Evolutionary conservation across 2,888 invertebrate species (phyloP).

Genomic region (Drosophila pegasa): DNA sequence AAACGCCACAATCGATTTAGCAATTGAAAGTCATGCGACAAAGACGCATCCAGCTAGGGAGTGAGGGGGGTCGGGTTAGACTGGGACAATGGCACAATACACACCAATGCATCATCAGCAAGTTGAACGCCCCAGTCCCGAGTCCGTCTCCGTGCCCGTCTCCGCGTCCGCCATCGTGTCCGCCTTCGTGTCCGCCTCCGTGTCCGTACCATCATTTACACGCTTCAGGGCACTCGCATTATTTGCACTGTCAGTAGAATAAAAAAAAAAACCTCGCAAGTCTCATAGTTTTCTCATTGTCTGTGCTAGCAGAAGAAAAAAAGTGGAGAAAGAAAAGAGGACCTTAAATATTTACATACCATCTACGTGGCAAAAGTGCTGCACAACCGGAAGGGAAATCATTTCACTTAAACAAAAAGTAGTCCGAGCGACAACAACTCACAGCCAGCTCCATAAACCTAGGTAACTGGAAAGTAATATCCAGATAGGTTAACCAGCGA

Average conservation of each 20-base stretch:
- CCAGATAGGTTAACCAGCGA: background rate
- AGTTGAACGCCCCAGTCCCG: constrained; percentile 2
- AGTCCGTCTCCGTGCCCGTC: background rate
- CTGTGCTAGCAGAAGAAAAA: background rate
- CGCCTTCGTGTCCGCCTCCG: background rate
- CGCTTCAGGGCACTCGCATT: constrained; percentile 13
- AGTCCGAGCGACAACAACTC: background rate
- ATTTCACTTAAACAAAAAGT: constrained; percentile 18
- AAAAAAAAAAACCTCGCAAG: constrained; percentile 5
- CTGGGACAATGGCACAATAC: background rate
- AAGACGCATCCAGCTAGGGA: too few relatives aligned
- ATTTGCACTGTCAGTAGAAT: constrained; percentile 18
- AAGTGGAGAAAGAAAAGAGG: background rate
- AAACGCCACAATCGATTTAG: background rate
- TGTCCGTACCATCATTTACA: constrained; percentile 16
- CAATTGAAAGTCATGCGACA: background rate
- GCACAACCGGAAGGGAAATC: constrained; percentile 14
- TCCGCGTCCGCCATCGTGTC: constrained; percentile 10
- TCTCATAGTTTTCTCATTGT: constrained; percentile 16
- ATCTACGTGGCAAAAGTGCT: background rate
- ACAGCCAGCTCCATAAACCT: background rate
- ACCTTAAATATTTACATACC: constrained; percentile 18
- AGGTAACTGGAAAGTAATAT: background rate
- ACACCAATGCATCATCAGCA: constrained; percentile 13
- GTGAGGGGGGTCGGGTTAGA: background rate